Evolutionary conservation across 2,797 vertebrate species (phyloP).

Genomic region (Bufotes viridis): DNA sequence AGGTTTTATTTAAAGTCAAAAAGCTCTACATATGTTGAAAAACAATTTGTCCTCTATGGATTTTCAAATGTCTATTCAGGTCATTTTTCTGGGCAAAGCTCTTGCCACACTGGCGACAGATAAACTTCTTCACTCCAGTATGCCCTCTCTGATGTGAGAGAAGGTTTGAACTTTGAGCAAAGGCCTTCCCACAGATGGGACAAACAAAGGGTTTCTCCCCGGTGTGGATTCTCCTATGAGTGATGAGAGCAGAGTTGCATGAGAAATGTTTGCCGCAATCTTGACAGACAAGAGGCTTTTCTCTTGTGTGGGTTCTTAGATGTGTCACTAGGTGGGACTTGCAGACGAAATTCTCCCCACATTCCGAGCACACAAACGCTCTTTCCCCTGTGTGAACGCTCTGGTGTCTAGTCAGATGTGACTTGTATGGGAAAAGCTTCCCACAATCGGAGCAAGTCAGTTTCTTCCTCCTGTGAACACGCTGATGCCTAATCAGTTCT

Average conservation of each 20-base stretch:
- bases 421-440: slow-evolving; percentile 44
- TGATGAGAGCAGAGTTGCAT: slow-evolving; percentile 63
- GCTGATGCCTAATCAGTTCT: slow-evolving; percentile 26
- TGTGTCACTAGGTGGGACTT: slow-evolving; percentile 52
- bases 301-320: slow-evolving; percentile 69
- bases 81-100: slow-evolving; percentile 71
- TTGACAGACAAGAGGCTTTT: slow-evolving; percentile 75
- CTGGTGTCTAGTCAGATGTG: slow-evolving; percentile 30
- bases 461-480: slow-evolving; percentile 19
- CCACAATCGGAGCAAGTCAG: slow-evolving; percentile 43
- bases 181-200: slow-evolving; percentile 73
- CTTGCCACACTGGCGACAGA: slow-evolving; percentile 73
- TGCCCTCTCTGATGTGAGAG: slow-evolving; percentile 69
- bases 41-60: slow-evolving; percentile 61
- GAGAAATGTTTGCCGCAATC: slow-evolving; percentile 79
- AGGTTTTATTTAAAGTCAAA: slow-evolving; percentile 38
- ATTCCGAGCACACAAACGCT: slow-evolving; percentile 35
- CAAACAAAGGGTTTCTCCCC: slow-evolving; percentile 75
- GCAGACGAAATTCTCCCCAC: slow-evolving; percentile 36
- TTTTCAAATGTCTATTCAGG: slow-evolving; percentile 69
- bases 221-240: slow-evolving; percentile 69
- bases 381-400: slow-evolving; percentile 45
- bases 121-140: slow-evolving; percentile 67
- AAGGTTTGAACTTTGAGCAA: slow-evolving; percentile 69
- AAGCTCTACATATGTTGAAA: slow-evolving; percentile 43